phyloP scores from a whole-genome alignment of 2,888 invertebrate genomes.

The Microctonus brassicae region DNA sequence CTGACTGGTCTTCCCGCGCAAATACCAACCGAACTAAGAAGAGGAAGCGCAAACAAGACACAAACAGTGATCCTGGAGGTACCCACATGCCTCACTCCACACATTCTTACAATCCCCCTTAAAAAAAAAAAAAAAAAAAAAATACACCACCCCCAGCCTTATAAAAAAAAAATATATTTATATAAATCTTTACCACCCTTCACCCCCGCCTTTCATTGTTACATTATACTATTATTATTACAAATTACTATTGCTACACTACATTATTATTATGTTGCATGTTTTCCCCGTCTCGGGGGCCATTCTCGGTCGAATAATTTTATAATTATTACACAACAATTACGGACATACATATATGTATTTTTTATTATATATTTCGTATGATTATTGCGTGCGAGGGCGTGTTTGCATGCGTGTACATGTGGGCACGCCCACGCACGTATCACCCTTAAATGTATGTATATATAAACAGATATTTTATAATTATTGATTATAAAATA shows the following conservation, averaged over 20 bases:
- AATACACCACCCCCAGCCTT: conserved; percentile 37
- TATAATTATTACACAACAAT: conserved; percentile 48
- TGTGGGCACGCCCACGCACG: conserved; percentile 43
- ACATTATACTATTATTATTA: conserved; percentile 43
- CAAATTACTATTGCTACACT: conserved; percentile 62
- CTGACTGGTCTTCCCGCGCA: conserved; percentile 99
- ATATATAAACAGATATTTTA: too few relatives aligned
- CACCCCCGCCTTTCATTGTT: conserved; percentile 15
- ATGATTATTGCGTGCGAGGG: conserved; percentile 34
- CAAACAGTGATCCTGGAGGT: conserved; percentile 90
- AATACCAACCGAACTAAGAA: conserved; percentile 99
- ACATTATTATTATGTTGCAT: conserved; percentile 66
- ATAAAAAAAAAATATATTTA: conserved; percentile 39
- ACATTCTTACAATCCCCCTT: conserved; percentile 56
- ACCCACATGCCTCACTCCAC: conserved; percentile 74
- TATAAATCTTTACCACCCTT: conserved; percentile 39
- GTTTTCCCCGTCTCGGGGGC: conserved; percentile 64
- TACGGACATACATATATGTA: conserved; percentile 52
- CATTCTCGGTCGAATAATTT: conserved; percentile 59
- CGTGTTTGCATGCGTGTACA: conserved; percentile 46
- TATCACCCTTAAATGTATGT: conserved; percentile 16
- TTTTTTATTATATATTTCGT: conserved; percentile 60
- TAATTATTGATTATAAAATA: too few relatives aligned
- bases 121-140: conserved; percentile 9
- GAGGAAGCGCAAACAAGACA: conserved; percentile 99